These are phyloP conservation scores for Mesocentrotus franciscanus DNA, from an alignment of 53 echinoderm and acorn worm species.

Conservation along the genomic window DNA sequence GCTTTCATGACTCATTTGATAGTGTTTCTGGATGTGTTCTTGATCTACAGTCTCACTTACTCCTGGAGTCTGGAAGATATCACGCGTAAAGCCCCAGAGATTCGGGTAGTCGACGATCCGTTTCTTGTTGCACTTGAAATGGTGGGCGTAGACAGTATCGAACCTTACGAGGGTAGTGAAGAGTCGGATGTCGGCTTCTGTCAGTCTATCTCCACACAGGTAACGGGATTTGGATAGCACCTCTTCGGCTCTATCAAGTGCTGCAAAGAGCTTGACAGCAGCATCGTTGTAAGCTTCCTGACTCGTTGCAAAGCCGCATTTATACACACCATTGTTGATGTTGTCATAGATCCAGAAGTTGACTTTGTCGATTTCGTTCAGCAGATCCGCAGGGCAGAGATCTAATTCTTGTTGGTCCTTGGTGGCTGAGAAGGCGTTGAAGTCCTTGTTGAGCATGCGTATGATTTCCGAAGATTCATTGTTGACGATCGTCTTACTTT, in stretches of 20 bases:
- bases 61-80: conserved; percentile 76
- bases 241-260: conserved; percentile 77
- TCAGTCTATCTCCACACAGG: conserved; percentile 77
- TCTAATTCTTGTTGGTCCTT: conserved; percentile 73
- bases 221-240: conserved; percentile 76
- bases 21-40: conserved; percentile 85
- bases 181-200: conserved; percentile 85
- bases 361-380: conserved; percentile 74
- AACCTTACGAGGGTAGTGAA: conserved; percentile 81
- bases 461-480: conserved; percentile 89
- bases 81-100: conserved; percentile 83
- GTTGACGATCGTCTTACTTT: conserved; percentile 80
- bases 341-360: conserved; percentile 76
- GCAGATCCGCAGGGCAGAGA: conserved; percentile 75
- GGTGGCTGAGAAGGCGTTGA: conserved; percentile 76
- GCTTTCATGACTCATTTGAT: conserved; percentile 73
- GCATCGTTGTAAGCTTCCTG: conserved; percentile 88
- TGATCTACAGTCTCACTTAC: conserved; percentile 78
- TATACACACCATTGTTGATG: conserved; percentile 89
- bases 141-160: conserved; percentile 83
- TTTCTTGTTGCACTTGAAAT: conserved; percentile 93
- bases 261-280: conserved; percentile 73
- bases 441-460: conserved; percentile 80
- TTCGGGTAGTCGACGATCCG: conserved; percentile 85
- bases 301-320: conserved; percentile 77